These are phyloP conservation scores for Agrochola macilenta DNA, from an alignment of 2,888 invertebrate genomes.

Conservation along the genomic window DNA sequence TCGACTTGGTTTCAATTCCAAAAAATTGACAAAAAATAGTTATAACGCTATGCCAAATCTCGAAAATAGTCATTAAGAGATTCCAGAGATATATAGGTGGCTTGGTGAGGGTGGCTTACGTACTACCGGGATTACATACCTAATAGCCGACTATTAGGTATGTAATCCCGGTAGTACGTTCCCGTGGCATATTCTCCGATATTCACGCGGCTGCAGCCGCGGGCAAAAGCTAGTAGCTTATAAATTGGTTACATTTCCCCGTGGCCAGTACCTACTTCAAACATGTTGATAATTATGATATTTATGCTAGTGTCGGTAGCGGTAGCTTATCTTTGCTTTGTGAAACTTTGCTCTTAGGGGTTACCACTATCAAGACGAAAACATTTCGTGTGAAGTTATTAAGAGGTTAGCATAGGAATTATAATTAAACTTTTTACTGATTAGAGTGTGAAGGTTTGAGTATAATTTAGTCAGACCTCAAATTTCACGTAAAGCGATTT, in stretches of 20 bases:
- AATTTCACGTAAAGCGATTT: background rate
- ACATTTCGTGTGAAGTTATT: constrained; percentile 38
- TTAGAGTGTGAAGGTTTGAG: constrained; percentile 4
- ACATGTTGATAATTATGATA: constrained; percentile 16
- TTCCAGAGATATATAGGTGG: too few species aligned
- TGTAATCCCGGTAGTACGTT: too few species aligned
- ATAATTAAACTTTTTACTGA: constrained; percentile 5
- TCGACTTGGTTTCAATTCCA: too few species aligned
- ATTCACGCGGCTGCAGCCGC: too few species aligned
- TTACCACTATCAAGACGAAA: constrained; percentile 54
- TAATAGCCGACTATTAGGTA: too few species aligned
- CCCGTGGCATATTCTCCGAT: too few species aligned
- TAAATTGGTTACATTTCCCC: background rate
- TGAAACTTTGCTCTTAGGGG: constrained; percentile 35
- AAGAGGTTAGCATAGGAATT: constrained; percentile 2
- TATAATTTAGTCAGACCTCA: constrained; percentile 4
- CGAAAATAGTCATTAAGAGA: too few species aligned
- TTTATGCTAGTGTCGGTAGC: constrained; percentile 1
- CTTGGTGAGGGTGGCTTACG: too few species aligned
- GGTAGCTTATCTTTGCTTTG: constrained; percentile 34
- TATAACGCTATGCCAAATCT: too few species aligned
- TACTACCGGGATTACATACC: too few species aligned
- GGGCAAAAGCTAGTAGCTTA: background rate
- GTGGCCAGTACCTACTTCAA: background rate
- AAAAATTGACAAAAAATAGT: too few species aligned